Conservation (phyloP, 2,888 invertebrate genomes). For the Patella depressa region DNA sequence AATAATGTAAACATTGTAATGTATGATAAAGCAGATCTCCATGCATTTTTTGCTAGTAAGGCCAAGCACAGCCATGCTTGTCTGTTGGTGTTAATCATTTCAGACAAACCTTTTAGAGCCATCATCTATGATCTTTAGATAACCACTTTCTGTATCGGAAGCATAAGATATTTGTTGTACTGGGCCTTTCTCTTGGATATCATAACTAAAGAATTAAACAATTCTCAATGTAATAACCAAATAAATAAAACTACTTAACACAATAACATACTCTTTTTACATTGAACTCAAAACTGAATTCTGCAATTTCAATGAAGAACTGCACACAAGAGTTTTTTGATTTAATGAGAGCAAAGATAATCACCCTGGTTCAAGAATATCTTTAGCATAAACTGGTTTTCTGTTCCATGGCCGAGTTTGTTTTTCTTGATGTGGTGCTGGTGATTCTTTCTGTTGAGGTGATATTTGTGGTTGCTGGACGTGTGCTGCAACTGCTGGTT, state of each 20-base stretch:
- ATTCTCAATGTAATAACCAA: too few relatives aligned
- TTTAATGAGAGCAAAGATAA: not conserved
- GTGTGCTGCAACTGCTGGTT: not conserved
- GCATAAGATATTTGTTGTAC: conserved; percentile 65
- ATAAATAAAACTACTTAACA: too few relatives aligned
- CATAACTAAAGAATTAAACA: conserved; percentile 40
- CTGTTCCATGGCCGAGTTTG: not conserved
- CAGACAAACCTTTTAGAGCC: conserved; percentile 15
- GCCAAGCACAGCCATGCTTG: not conserved
- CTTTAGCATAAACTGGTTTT: not conserved
- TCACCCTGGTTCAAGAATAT: not conserved
- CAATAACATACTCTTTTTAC: too few relatives aligned
- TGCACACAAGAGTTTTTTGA: not conserved
- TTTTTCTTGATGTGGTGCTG: not conserved
- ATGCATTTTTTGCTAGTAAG: too few relatives aligned
- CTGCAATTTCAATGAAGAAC: too few relatives aligned
- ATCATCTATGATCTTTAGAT: conserved; percentile 52
- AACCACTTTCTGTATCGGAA: conserved; percentile 60
- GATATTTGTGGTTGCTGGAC: not conserved
- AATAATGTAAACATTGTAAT: too few relatives aligned
- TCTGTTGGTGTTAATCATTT: not conserved
- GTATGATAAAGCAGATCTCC: too few relatives aligned
- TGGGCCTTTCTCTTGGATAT: conserved; percentile 60
- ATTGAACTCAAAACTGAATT: too few relatives aligned
- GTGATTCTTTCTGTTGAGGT: not conserved